phyloP scores from a whole-genome alignment of 2,888 invertebrate species.

The Steromphala cineraria region DNA sequence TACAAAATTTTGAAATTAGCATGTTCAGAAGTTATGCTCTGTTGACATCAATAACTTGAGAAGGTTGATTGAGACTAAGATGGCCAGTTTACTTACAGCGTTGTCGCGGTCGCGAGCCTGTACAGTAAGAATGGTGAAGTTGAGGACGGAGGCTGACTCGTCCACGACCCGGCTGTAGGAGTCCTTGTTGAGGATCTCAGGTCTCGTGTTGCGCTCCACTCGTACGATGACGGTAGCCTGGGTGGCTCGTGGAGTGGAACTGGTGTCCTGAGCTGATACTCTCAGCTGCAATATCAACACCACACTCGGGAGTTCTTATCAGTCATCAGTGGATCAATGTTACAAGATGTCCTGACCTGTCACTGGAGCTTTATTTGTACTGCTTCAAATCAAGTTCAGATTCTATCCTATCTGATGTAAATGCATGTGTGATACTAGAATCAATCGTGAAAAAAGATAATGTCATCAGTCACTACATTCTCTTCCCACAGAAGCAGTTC shows the following conservation, averaged over 20 bases:
- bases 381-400: too few species aligned
- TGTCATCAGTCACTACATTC: background rate
- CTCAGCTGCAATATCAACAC: constrained; percentile 51
- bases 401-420: too few species aligned
- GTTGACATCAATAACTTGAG: too few species aligned
- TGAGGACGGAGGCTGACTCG: constrained; percentile 30
- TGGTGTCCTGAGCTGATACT: constrained; percentile 59
- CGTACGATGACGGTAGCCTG: constrained; percentile 61
- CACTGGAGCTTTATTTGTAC: too few species aligned
- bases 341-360: too few species aligned
- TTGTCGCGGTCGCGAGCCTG: constrained; percentile 29
- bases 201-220: constrained; percentile 60
- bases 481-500: too few species aligned
- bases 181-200: constrained; percentile 34
- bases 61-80: too few species aligned
- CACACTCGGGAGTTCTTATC: background rate
- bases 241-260: constrained; percentile 46
- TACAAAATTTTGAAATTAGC: too few species aligned
- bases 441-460: too few species aligned
- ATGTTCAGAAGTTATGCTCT: too few species aligned
- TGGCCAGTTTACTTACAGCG: constrained; percentile 29
- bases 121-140: constrained; percentile 20
- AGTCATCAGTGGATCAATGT: too few species aligned
- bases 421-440: too few species aligned
- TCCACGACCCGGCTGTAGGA: constrained; percentile 38